phyloP scores from a whole-genome alignment of 2,888 invertebrate genomes.

The Abscondita cerata region DNA sequence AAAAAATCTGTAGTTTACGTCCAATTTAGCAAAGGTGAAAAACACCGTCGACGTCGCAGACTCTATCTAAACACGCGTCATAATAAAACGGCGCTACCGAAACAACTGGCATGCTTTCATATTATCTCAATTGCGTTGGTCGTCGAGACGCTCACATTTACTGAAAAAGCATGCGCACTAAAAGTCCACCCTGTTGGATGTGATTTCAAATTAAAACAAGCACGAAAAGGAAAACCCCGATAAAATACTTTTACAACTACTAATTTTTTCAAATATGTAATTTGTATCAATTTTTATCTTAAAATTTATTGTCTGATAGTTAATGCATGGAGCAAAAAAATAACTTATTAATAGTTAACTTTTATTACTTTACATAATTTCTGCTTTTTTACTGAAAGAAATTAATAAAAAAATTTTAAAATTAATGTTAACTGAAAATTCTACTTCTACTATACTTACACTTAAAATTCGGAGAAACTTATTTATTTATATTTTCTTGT shows the following conservation, averaged over 20 bases:
- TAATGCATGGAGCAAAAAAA: too few relatives aligned
- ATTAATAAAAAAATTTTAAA: background rate
- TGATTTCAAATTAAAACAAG: slow-evolving; percentile 8
- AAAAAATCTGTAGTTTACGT: too few relatives aligned
- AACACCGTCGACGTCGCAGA: slow-evolving; percentile 70
- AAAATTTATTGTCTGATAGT: too few relatives aligned
- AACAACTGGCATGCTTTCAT: slow-evolving; percentile 32
- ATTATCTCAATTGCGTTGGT: slow-evolving; percentile 31
- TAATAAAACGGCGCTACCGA: slow-evolving; percentile 31
- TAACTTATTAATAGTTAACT: too few relatives aligned
- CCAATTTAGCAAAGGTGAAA: slow-evolving; percentile 13
- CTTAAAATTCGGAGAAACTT: too few relatives aligned
- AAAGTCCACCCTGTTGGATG: slow-evolving; percentile 19
- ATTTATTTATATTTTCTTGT: too few relatives aligned
- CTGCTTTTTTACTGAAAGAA: too few relatives aligned
- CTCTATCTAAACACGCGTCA: slow-evolving; percentile 34
- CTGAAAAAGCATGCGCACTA: slow-evolving; percentile 24
- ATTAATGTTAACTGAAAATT: too few relatives aligned
- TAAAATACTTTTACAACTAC: slow-evolving; percentile 3
- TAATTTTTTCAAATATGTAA: background rate
- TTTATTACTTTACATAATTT: too few relatives aligned
- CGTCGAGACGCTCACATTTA: slow-evolving; percentile 30
- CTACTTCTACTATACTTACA: too few relatives aligned
- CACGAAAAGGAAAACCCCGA: background rate
- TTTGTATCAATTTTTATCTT: background rate